These are phyloP conservation scores for Manis javanica DNA, from an alignment of 2,797 vertebrate species.

Conservation along the genomic window DNA sequence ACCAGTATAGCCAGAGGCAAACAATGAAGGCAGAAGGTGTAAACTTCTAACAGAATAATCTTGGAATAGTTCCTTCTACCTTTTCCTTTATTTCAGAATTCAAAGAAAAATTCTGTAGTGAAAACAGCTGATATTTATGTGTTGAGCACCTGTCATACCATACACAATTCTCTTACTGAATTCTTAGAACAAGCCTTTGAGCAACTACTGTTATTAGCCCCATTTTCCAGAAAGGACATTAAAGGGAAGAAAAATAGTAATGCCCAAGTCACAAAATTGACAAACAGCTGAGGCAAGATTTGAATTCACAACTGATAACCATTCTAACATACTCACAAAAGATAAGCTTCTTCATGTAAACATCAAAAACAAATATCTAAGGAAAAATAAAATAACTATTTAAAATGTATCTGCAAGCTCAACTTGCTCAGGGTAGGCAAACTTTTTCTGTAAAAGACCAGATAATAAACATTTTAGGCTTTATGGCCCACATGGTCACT, in stretches of 20 bases:
- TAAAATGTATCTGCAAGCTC: slow-evolving; percentile 30
- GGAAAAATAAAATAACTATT: background rate
- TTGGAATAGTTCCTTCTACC: background rate
- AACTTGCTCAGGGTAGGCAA: background rate
- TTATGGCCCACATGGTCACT: background rate
- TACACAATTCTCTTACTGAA: background rate
- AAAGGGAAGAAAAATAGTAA: slow-evolving; percentile 1
- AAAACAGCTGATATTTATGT: slow-evolving; percentile 35
- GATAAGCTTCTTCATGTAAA: background rate
- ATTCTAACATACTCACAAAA: background rate
- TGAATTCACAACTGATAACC: slow-evolving; percentile 6
- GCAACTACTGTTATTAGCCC: background rate
- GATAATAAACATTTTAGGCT: background rate
- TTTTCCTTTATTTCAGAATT: slow-evolving; percentile 40
- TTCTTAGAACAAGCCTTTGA: slow-evolving; percentile 26
- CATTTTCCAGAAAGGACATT: background rate
- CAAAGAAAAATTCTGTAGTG: background rate
- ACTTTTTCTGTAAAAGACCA: background rate
- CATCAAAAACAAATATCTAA: background rate
- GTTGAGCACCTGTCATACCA: background rate
- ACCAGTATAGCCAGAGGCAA: background rate
- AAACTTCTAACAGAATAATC: background rate
- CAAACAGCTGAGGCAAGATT: background rate
- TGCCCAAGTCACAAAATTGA: background rate
- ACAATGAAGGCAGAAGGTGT: background rate